Conservation (phyloP, 1,140 invertebrate species). For the Pogonomyrmex californicus region DNA sequence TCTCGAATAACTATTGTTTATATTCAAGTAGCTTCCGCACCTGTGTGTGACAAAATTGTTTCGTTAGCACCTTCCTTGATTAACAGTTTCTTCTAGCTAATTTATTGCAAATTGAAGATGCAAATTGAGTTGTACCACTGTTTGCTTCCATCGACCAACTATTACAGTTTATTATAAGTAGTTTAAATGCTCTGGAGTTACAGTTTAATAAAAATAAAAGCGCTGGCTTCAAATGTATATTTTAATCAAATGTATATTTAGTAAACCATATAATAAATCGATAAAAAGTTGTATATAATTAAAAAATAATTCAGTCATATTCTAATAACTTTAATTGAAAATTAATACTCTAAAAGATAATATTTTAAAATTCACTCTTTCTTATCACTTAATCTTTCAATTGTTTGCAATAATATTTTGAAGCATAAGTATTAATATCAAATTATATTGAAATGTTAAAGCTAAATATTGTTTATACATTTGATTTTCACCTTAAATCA, state of each 20-base stretch:
- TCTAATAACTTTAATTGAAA: neutral
- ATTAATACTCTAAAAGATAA: neutral
- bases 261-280: neutral
- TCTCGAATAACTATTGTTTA: neutral
- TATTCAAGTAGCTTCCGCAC: neutral
- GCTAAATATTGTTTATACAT: too few relatives aligned
- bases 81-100: neutral
- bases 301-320: neutral
- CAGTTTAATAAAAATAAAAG: neutral
- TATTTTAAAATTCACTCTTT: neutral
- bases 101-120: slow-evolving; percentile 36
- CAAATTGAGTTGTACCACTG: neutral
- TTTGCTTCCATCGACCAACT: neutral
- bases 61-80: slow-evolving; percentile 5
- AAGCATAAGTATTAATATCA: neutral
- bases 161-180: neutral
- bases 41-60: neutral
- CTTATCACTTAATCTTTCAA: neutral
- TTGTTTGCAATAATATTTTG: neutral
- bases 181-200: neutral
- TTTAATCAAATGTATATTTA: neutral
- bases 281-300: neutral
- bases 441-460: too few relatives aligned
- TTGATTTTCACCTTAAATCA: too few relatives aligned
- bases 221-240: too few relatives aligned